Evolutionary conservation across 1,140 invertebrate species (phyloP).

Genomic region (Fopius arisanus): DNA sequence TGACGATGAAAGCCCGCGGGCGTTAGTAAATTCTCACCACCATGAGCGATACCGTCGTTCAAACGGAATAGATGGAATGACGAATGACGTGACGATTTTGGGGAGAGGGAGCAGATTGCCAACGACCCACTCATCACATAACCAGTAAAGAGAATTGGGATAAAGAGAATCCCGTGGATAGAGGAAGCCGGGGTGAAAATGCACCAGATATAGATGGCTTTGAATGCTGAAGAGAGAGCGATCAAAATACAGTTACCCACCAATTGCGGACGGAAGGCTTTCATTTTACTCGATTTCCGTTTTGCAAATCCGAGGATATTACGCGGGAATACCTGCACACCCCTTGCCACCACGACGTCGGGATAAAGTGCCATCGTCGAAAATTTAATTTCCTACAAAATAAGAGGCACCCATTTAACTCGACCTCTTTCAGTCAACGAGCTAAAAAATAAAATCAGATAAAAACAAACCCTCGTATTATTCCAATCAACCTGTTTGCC

Average conservation of each 20-base stretch:
- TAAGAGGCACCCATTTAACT: neutral
- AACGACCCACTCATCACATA: conserved; percentile 1
- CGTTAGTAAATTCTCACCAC: neutral
- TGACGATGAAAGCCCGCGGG: neutral
- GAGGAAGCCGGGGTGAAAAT: neutral
- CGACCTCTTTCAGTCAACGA: neutral
- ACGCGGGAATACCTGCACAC: neutral
- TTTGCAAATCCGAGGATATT: conserved; percentile 12
- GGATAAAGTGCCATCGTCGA: neutral
- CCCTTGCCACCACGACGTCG: neutral
- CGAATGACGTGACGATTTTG: conserved; percentile 9
- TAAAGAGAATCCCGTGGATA: neutral
- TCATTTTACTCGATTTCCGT: conserved; percentile 13
- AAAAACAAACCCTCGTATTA: neutral
- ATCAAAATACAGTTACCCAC: conserved; percentile 12
- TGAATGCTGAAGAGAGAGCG: neutral
- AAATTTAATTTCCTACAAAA: conserved; percentile 5
- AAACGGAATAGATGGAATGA: neutral
- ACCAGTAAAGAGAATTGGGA: neutral
- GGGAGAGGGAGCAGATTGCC: neutral
- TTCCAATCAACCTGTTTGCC: neutral
- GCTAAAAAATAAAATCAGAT: neutral
- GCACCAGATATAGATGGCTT: neutral
- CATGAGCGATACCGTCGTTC: neutral
- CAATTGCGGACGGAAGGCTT: conserved; percentile 14